Evolutionary conservation across 1,140 invertebrate species (phyloP), one percentile per base, ranked within the genome.

Genomic region (Zaprionus davidi): DNA sequence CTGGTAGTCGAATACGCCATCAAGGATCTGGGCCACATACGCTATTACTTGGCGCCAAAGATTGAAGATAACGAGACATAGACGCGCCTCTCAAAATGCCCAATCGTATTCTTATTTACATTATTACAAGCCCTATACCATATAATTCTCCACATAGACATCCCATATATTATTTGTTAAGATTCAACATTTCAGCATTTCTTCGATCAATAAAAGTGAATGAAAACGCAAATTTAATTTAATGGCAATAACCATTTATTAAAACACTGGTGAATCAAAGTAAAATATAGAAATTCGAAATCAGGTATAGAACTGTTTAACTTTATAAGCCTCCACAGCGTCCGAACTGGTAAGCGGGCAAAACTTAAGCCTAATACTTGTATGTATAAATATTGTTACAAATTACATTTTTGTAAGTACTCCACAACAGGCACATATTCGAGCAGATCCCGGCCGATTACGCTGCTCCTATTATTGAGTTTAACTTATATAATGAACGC

Each of bases 11-110:
- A 99, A 94, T 99, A 99, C 93, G 96, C 96, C 91, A 99, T 99
- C 91, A 97, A 96, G 67, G 98, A 99, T 68, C 96, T 99, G 87
- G 99, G 99, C 0, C 97, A 99, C 90, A 97, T 99, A 83, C 95
- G 98, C 58, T 99, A 99, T 94, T 99, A 99, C 93, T 94, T 99
- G 79, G 99, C 99, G 53, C 99, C 99, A 20, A 99, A 99, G 94
- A 99, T 99, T 92, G 99, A 99, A 93, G 99, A 99, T 81, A 91
- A 92, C 59, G 91, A 92, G 62, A 92, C 90, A 82, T 92, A 92
- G 57, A 38, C 17, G n/a, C 38, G 9, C 22, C 22, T 24, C 11
- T 28, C 34, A 49, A 12, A 9, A n/a, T 46, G 6, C 17, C 36
- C 38, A 57, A 46, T 46, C 41, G 59, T 81, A 56, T 46, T 75